Conservation (phyloP, 2,797 vertebrate species). For the Scyliorhinus canicula region DNA sequence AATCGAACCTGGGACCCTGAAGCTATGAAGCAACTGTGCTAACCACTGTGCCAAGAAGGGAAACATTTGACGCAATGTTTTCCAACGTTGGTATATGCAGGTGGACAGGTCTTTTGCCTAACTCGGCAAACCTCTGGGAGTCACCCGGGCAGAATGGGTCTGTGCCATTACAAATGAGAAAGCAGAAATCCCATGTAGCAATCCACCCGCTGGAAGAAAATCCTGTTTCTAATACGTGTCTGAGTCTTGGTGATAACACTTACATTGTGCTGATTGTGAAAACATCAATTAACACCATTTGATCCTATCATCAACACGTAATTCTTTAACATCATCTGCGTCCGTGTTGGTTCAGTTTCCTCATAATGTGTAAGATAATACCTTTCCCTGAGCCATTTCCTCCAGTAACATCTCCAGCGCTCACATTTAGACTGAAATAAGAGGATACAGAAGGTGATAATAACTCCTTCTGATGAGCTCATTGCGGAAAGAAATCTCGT, state of each 20-base stretch:
- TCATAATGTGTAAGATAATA: not conserved
- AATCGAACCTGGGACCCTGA: no score
- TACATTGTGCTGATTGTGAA: not conserved
- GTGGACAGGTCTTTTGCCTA: not conserved
- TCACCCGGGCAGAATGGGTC: not conserved
- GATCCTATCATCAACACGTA: no score
- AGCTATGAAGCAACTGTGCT: no score
- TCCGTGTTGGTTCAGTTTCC: not conserved
- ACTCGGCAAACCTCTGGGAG: no score
- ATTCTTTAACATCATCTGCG: not conserved
- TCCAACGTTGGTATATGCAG: not conserved
- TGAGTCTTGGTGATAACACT: not conserved
- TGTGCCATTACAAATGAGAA: not conserved
- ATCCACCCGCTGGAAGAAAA: not conserved
- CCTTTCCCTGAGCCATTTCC: not conserved
- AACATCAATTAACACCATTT: not conserved
- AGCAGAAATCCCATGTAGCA: not conserved
- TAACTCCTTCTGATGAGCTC: not conserved
- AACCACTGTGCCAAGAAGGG: no score
- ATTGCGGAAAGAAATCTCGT: not conserved
- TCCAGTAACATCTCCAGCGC: not conserved
- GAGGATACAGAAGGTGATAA: not conserved
- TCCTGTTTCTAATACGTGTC: not conserved
- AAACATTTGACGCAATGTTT: not conserved
- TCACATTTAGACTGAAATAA: not conserved